These are phyloP conservation scores for Acridotheres tristis DNA, from an alignment of 2,797 vertebrate species.

Conservation along the genomic window DNA sequence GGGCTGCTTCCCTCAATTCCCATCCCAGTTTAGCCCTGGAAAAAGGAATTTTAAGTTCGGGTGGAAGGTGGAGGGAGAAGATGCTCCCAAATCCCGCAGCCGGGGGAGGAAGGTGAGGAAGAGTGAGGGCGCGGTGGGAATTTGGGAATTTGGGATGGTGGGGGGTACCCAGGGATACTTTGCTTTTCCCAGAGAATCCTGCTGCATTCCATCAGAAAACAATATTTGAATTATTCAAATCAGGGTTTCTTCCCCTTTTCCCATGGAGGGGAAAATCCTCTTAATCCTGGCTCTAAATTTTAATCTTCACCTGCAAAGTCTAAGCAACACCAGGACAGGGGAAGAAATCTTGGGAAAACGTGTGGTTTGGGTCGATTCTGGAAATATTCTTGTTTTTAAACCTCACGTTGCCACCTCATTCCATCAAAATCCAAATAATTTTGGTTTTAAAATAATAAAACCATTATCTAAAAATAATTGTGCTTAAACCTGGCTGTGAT, in stretches of 20 bases:
- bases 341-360: fast-evolving
- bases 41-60: neutral
- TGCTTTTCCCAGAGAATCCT: fast-evolving
- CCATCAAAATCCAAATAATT: neutral
- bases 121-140: neutral
- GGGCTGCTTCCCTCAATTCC: neutral
- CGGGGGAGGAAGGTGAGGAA: slow-evolving; percentile 15
- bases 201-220: fast-evolving
- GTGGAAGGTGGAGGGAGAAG: neutral
- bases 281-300: neutral
- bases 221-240: neutral
- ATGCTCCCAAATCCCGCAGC: fast-evolving
- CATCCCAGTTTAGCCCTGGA: neutral
- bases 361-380: fast-evolving
- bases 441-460: neutral
- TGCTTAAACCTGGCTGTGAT: fast-evolving
- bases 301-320: neutral
- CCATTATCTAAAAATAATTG: neutral
- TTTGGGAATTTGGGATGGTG: neutral
- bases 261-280: fast-evolving
- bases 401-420: fast-evolving
- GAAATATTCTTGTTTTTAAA: neutral
- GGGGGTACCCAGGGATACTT: fast-evolving
- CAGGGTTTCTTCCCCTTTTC: neutral
- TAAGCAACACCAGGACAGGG: fast-evolving